Base-by-base conservation (phyloP, 2,888 invertebrate species). In the Lepidonotus clava region DNA sequence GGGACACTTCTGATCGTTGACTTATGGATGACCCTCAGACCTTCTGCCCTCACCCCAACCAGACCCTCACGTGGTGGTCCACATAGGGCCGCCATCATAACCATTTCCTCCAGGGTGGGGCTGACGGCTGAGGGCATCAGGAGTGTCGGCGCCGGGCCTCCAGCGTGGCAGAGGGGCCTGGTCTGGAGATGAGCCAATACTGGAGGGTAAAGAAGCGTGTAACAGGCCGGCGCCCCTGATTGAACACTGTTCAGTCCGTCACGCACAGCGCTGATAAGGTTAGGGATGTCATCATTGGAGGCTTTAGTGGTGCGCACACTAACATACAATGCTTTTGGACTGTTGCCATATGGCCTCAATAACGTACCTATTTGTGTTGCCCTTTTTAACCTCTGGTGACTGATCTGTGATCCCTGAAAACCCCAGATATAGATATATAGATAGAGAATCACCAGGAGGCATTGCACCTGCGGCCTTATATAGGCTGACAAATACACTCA, bases 301-400 rank as follows among this genome's bases (percentile, higher is more conserved):
- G 61, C 61, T 61, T 61, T 61, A 28, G 28, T 1, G 24, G 61
- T 61, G 61, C 28, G 61, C 61, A 61, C 28, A 61, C 21, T 61
- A 24, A 28, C 28, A 61, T 61, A 61, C 61, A 46, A 24, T 11
- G 28, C 61, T 61, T 28, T n/a, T 61, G 61, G 61, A 61, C 28
- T n/a, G n/a, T 32, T 61, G 61, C 61, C 61, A 61, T 61, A 61
- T 61, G 61, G 28, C 61, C 61, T 61, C 61, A 61, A 32, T 61
- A 32, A 61, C 28, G 24, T 24, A 5, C 24, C 28, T 28, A 32
- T 61, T 24, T 28, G 61, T 28, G 24, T 32, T 28, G 4, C 2
- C n/a, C 28, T 24, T 61, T 61, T 61, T 28, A n/a, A n/a, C n/a
- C n/a, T n/a, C n/a, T n/a, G n/a, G n/a, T n/a, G n/a, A n/a, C n/a